Percentiles rank a stretch among this genome's conserved stretches.
phyloP scores from a whole-genome alignment of 2,797 vertebrate species.

The Pantherophis alleghaniensis region DNA sequence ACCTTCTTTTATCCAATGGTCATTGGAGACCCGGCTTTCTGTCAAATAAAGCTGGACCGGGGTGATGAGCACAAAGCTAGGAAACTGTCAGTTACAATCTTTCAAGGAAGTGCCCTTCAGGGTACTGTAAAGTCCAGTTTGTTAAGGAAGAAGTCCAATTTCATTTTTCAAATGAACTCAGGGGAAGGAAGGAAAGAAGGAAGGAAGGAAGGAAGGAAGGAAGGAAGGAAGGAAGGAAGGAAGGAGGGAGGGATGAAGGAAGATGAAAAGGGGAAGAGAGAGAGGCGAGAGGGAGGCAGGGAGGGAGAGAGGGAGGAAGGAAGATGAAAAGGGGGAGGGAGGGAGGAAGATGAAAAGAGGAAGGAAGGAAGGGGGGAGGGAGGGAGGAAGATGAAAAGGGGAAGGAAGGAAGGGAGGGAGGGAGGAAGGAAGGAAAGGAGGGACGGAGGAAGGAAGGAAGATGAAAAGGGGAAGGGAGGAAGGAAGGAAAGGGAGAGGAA shows the following conservation, averaged over 20 bases:
- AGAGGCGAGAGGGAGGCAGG: no score
- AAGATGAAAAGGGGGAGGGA: background rate
- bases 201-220: background rate
- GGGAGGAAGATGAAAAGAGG: background rate
- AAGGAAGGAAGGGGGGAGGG: background rate
- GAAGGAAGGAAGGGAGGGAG: no score
- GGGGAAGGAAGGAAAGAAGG: background rate
- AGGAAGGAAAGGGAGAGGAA: background rate
- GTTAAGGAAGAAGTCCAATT: slow-evolving; percentile 1
- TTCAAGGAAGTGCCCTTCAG: slow-evolving; percentile 2
- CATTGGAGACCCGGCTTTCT: background rate
- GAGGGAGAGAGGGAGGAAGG: background rate
- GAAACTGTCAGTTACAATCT: slow-evolving; percentile 25
- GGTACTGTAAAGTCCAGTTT: background rate
- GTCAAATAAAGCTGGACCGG: background rate
- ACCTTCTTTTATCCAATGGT: background rate
- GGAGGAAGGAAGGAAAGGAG: no score
- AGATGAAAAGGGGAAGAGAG: no score
- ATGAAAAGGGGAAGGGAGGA: no score
- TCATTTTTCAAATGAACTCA: background rate
- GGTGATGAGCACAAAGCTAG: background rate
- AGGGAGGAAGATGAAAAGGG: no score
- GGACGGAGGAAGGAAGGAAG: no score
- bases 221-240: background rate
- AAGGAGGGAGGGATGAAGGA: no score